These are phyloP conservation scores for Serripes groenlandicus DNA, from an alignment of 2,888 invertebrate species.

Conservation along the genomic window DNA sequence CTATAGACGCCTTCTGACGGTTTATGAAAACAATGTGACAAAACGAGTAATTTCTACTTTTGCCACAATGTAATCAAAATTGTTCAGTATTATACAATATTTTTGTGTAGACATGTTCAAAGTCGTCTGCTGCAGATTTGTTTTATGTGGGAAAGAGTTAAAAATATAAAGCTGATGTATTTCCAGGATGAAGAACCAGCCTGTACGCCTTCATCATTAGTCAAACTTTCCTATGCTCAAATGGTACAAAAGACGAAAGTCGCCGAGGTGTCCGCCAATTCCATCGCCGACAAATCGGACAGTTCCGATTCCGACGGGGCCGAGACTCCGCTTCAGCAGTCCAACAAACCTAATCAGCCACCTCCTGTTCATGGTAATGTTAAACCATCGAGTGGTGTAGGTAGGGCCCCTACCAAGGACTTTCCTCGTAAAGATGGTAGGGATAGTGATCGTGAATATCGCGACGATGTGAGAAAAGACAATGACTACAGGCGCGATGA, in stretches of 20 bases:
- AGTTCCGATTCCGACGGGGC: slow-evolving; percentile 55
- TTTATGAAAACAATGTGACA: background rate
- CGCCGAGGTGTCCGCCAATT: slow-evolving; percentile 56
- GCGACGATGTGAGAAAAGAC: slow-evolving; percentile 46
- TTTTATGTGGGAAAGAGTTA: background rate
- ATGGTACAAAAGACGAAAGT: slow-evolving; percentile 77
- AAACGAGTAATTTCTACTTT: background rate
- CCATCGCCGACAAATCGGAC: slow-evolving; percentile 50
- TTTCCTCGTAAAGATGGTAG: slow-evolving; percentile 59
- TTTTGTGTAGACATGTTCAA: background rate
- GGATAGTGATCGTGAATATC: slow-evolving; percentile 32
- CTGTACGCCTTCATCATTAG: slow-evolving; percentile 62
- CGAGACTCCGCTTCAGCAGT: slow-evolving; percentile 40
- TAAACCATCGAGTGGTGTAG: slow-evolving; percentile 24
- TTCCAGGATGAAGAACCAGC: slow-evolving; percentile 60
- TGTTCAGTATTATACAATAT: background rate
- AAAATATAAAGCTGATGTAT: background rate
- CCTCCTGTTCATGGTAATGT: slow-evolving; percentile 55
- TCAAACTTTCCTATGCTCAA: slow-evolving; percentile 81
- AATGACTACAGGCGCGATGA: slow-evolving; percentile 55
- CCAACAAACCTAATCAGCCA: slow-evolving; percentile 48
- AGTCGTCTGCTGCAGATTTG: background rate
- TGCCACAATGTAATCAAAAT: background rate
- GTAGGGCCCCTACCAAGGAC: slow-evolving; percentile 42
- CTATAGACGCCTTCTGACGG: too few species aligned